Conservation (phyloP, 2,888 invertebrate genomes). For the Sesia bembeciformis region DNA sequence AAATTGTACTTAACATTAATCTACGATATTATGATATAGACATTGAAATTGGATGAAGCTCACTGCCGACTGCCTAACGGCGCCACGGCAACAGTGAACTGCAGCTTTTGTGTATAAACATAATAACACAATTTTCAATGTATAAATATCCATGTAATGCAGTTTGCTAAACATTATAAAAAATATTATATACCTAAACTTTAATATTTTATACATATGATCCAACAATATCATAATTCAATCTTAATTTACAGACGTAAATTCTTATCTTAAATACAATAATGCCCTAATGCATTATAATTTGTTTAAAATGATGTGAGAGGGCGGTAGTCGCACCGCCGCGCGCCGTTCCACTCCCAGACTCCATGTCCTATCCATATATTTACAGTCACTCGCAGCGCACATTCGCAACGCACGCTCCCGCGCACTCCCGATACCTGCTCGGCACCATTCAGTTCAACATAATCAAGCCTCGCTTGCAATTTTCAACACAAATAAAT, state of each 20-base stretch:
- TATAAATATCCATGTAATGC: conserved; percentile 19
- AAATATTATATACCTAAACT: conserved; percentile 38
- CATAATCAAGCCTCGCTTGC: neutral
- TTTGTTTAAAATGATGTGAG: conserved; percentile 20
- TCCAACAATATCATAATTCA: conserved; percentile 66
- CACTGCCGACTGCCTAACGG: too few relatives aligned
- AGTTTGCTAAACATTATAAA: conserved; percentile 49
- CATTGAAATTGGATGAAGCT: too few relatives aligned
- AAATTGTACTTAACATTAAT: conserved; percentile 69
- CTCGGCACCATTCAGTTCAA: neutral
- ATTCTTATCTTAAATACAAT: conserved; percentile 43
- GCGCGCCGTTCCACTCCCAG: too few relatives aligned
- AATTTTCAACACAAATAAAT: too few relatives aligned
- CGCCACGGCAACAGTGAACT: neutral
- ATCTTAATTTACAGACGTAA: conserved; percentile 62
- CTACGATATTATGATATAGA: conserved; percentile 43
- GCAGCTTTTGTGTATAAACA: neutral
- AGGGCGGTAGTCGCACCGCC: neutral
- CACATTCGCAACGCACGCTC: conserved; percentile 5
- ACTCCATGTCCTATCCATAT: conserved; percentile 15
- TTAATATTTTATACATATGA: conserved; percentile 63
- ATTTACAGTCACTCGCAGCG: conserved; percentile 27
- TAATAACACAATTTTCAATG: conserved; percentile 12
- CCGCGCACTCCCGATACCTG: conserved; percentile 3
- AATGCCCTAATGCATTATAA: conserved; percentile 33